These are phyloP conservation scores for Climacteris rufus DNA, from an alignment of 2,113 vertebrate genomes.

Conservation along the genomic window DNA sequence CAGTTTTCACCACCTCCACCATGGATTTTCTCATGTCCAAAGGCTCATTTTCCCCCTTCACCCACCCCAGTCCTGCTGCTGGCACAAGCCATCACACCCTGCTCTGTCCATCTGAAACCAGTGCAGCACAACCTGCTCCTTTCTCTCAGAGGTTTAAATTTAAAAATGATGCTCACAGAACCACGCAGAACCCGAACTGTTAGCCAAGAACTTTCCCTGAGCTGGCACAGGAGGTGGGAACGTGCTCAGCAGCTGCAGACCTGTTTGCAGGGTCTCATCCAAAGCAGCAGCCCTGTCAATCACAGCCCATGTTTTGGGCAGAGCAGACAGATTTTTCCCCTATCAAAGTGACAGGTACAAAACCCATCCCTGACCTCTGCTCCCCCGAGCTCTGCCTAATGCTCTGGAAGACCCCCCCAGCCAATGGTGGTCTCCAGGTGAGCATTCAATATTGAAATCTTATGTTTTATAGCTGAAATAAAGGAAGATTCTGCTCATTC, in stretches of 20 bases:
- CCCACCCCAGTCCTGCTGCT: background rate
- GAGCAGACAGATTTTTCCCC: background rate
- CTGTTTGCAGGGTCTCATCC: background rate
- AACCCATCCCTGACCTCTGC: background rate
- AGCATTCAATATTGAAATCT: background rate
- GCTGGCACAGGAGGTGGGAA: background rate
- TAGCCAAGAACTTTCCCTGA: background rate
- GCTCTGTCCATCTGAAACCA: background rate
- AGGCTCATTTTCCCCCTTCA: background rate
- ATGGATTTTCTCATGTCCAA: background rate
- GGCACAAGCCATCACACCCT: background rate
- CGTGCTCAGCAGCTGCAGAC: background rate
- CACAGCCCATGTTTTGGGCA: background rate
- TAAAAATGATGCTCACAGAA: background rate
- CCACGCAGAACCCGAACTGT: accelerated
- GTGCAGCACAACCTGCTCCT: background rate
- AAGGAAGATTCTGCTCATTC: background rate
- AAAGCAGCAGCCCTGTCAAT: background rate
- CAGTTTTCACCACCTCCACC: background rate
- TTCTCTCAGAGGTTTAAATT: background rate
- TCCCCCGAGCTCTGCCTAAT: background rate
- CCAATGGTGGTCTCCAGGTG: background rate
- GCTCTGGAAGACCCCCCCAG: background rate
- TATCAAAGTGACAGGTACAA: background rate
- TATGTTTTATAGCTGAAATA: background rate